phyloP scores from a whole-genome alignment of 1,140 invertebrate species.

The Macrotrachela quadricornifera region DNA sequence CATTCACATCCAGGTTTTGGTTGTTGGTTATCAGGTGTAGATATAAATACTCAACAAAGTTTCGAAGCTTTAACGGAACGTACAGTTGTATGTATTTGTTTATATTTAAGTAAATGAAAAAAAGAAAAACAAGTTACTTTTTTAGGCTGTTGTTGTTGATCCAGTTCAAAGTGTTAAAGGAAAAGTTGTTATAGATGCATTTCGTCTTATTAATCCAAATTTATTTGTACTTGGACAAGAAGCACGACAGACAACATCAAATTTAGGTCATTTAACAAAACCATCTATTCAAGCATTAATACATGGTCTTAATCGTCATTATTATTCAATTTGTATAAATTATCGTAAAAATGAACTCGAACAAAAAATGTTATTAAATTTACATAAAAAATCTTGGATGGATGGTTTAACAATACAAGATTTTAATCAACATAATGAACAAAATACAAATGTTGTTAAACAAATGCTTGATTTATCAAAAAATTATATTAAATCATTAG shows the following conservation, averaged over 20 bases:
- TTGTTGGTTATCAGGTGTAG: conserved; percentile 96
- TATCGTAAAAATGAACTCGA: conserved; percentile 96
- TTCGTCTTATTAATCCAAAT: conserved; percentile 79
- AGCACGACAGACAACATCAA: conserved; percentile 91
- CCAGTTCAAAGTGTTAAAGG: conserved; percentile 97
- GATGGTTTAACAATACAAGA: conserved; percentile 82
- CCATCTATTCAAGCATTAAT: conserved; percentile 96
- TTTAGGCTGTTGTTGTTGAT: conserved; percentile 78
- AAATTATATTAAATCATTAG: conserved; percentile 57
- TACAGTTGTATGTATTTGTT: conserved; percentile 42
- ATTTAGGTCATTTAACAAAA: conserved; percentile 92
- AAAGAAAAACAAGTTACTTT: no score
- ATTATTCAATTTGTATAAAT: conserved; percentile 98
- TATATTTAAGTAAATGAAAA: no score
- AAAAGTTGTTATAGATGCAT: conserved; percentile 40
- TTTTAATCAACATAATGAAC: conserved; percentile 74
- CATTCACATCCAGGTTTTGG: conserved; percentile 99
- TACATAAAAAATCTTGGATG: conserved; percentile 99
- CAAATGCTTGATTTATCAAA: conserved; percentile 93
- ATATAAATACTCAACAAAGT: conserved; percentile 98
- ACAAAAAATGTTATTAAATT: conserved; percentile 91
- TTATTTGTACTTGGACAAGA: conserved; percentile 98
- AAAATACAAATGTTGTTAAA: conserved; percentile 63
- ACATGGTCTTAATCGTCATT: conserved; percentile 92
- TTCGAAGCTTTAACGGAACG: conserved; percentile 93